Conservation (phyloP, 2,113 vertebrate species). For the Dicrurus megarhynchus region DNA sequence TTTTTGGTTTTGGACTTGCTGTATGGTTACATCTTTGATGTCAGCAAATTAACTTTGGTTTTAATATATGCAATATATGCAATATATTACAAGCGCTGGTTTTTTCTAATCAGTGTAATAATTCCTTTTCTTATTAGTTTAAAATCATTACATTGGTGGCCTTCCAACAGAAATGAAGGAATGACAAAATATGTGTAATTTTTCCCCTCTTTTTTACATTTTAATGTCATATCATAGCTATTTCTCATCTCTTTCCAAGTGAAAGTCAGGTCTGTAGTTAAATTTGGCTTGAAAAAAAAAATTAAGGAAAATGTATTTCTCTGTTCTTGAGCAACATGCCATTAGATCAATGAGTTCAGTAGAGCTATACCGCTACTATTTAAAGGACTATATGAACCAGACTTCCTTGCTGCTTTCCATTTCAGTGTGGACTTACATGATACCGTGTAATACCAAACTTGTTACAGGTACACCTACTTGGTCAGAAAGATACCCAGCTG, state of each 20-base stretch:
- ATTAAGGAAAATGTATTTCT: background rate
- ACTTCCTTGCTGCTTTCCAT: background rate
- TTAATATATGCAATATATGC: background rate
- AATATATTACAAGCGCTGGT: too few species aligned
- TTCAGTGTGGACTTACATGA: background rate
- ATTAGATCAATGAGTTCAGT: background rate
- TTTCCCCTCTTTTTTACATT: background rate
- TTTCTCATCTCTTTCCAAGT: background rate
- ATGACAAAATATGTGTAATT: background rate
- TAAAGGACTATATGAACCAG: background rate
- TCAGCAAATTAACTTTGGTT: background rate
- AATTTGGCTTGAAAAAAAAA: background rate
- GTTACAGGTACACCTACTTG: background rate
- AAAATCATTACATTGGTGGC: background rate
- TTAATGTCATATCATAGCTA: background rate
- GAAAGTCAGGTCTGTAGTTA: background rate
- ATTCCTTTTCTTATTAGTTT: background rate
- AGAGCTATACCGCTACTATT: background rate
- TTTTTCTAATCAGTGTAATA: background rate
- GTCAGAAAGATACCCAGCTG: background rate
- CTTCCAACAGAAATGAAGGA: background rate
- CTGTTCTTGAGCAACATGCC: background rate
- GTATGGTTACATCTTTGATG: background rate
- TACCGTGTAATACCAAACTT: background rate
- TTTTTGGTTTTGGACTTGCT: background rate